phyloP scores from a whole-genome alignment of 2,113 vertebrate species.

The Lagopus muta region DNA sequence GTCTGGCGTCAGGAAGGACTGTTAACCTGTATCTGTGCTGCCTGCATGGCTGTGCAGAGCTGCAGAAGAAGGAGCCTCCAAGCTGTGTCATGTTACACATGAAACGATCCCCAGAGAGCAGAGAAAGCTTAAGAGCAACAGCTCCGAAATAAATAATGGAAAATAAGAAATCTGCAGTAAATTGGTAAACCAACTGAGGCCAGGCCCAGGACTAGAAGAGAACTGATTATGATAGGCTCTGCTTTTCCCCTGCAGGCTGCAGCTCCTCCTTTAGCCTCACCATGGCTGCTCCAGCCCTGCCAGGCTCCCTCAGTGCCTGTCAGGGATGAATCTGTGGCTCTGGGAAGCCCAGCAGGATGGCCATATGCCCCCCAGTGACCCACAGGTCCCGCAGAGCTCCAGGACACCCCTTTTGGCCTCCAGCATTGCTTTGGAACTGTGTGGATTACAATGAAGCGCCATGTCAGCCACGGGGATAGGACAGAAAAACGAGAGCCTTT shows the following conservation, averaged over 20 bases:
- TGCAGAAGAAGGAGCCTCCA: neutral
- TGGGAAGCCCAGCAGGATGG: neutral
- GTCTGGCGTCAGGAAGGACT: neutral
- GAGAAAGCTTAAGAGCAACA: neutral
- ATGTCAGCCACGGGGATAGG: neutral
- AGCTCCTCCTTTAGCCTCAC: neutral
- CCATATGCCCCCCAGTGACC: neutral
- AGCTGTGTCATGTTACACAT: neutral
- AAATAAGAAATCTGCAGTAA: neutral
- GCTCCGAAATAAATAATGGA: neutral
- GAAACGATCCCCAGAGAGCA: neutral
- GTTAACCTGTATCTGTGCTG: neutral
- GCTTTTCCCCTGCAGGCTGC: neutral
- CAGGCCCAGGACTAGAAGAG: neutral
- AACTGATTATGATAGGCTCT: neutral
- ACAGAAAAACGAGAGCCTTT: neutral
- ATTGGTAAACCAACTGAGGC: neutral
- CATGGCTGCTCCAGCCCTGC: neutral
- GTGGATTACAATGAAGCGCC: neutral
- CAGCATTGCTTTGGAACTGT: neutral
- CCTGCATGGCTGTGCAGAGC: neutral
- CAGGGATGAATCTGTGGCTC: neutral
- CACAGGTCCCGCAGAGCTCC: neutral
- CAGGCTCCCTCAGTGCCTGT: neutral
- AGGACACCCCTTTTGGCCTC: neutral